Conservation (phyloP, 2,113 vertebrate genomes). For the rat (Rattus norvegicus) region DNA sequence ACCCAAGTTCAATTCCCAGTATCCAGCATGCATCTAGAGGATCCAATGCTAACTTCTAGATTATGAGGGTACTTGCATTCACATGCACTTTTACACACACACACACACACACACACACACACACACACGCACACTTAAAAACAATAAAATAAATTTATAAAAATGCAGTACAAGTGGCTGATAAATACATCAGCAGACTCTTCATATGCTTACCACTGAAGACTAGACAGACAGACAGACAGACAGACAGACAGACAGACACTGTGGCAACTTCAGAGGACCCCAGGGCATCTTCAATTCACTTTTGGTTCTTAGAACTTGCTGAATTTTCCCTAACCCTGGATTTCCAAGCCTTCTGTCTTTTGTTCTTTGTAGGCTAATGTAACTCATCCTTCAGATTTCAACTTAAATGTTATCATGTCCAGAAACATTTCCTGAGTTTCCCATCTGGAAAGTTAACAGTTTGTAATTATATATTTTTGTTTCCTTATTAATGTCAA, state of each 20-base stretch:
- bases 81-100: not conserved
- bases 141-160: not conserved
- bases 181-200: not conserved
- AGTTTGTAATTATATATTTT: not conserved
- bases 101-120: not conserved
- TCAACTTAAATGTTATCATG: not conserved
- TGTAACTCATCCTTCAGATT: not conserved
- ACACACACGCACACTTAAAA: not conserved
- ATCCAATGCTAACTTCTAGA: not conserved
- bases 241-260: not conserved
- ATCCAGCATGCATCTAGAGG: not conserved
- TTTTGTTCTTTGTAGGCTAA: not conserved
- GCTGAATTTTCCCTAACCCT: not conserved
- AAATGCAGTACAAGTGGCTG: not conserved
- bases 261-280: not conserved
- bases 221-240: not conserved
- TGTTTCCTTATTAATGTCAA: not conserved
- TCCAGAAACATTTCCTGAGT: not conserved
- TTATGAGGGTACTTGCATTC: not conserved
- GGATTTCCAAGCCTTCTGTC: not conserved
- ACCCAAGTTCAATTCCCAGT: not conserved
- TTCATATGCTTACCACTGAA: not conserved
- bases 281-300: not conserved
- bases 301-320: slow-evolving; percentile 19
- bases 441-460: not conserved